Percentiles rank a stretch among this genome's conserved stretches.
Conservation (phyloP, 2,888 invertebrate species). For the Orchestes rusci region DNA sequence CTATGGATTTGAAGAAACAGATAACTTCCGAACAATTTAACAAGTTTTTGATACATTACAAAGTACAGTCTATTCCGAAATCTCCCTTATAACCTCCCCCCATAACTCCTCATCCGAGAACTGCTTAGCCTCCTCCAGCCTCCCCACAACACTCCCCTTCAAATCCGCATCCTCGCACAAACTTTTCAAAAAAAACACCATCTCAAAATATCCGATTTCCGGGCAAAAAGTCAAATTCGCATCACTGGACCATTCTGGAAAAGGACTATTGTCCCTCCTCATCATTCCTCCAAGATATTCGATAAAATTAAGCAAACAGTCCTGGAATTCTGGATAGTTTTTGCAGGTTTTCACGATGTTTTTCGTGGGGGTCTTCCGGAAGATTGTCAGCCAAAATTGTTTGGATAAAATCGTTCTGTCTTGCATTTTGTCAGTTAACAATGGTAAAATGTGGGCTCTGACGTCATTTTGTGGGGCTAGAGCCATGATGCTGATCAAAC, state of each 20-base stretch:
- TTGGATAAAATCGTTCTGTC: slow-evolving; percentile 37
- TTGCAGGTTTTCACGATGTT: slow-evolving; percentile 37
- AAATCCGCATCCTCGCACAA: slow-evolving; percentile 41
- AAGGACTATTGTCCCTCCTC: slow-evolving; percentile 32
- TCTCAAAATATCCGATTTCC: slow-evolving; percentile 48
- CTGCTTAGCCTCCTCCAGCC: slow-evolving; percentile 44
- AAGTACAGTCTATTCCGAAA: slow-evolving; percentile 12
- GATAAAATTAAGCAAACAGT: slow-evolving; percentile 43
- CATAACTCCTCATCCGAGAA: slow-evolving; percentile 43
- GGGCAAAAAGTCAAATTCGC: slow-evolving; percentile 35
- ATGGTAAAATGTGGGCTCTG: slow-evolving; percentile 34
- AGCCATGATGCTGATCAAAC: slow-evolving; percentile 28
- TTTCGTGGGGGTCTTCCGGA: slow-evolving; percentile 36
- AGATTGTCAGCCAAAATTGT: slow-evolving; percentile 39
- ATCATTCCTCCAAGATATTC: slow-evolving; percentile 46
- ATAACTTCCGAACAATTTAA: too few relatives aligned
- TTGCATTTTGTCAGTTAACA: slow-evolving; percentile 37
- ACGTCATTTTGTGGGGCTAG: slow-evolving; percentile 26
- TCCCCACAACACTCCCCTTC: slow-evolving; percentile 44
- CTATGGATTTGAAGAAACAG: too few relatives aligned
- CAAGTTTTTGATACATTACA: too few relatives aligned
- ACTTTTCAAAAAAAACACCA: slow-evolving; percentile 43
- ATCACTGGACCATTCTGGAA: slow-evolving; percentile 39
- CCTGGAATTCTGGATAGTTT: slow-evolving; percentile 39
- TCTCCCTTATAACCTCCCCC: slow-evolving; percentile 30